Percentiles rank a stretch among this genome's conserved stretches.
These are phyloP conservation scores for Latrodectus geometricus DNA, from an alignment of 1,140 invertebrate genomes.

Conservation along the genomic window DNA sequence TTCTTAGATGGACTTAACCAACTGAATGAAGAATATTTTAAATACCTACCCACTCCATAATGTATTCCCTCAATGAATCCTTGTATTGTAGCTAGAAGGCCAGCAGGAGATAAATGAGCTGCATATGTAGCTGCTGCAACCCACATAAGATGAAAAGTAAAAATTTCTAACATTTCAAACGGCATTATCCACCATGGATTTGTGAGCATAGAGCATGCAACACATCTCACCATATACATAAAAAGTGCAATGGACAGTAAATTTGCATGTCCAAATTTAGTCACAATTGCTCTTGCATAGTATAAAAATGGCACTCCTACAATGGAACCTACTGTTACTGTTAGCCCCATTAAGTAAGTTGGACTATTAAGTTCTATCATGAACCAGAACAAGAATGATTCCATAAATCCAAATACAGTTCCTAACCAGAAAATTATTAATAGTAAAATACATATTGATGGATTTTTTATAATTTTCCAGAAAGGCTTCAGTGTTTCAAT, in stretches of 20 bases:
- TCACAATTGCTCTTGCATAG: constrained; percentile 82
- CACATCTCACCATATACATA: constrained; percentile 81
- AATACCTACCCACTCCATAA: constrained; percentile 80
- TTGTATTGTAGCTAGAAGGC: constrained; percentile 86
- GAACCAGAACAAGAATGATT: constrained; percentile 89
- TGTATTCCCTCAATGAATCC: constrained; percentile 84
- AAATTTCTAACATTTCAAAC: constrained; percentile 85
- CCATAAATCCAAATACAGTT: constrained; percentile 84
- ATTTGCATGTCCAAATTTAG: constrained; percentile 82
- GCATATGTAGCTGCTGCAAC: constrained; percentile 86
- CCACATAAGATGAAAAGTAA: constrained; percentile 86
- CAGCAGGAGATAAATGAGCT: constrained; percentile 80
- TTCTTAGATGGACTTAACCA: no score
- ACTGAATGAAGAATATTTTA: no score
- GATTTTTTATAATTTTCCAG: constrained; percentile 77
- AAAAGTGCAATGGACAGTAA: constrained; percentile 84
- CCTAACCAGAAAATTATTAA: constrained; percentile 81
- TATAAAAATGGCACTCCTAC: constrained; percentile 83
- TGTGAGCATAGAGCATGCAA: constrained; percentile 83
- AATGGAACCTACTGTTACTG: constrained; percentile 82
- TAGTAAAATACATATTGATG: constrained; percentile 80
- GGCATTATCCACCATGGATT: constrained; percentile 84
- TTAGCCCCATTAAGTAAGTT: constrained; percentile 85
- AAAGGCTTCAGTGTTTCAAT: constrained; percentile 74
- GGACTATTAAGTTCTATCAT: constrained; percentile 83